Base-by-base conservation (phyloP, 2,797 vertebrate species). In the Mallotus villosus region DNA sequence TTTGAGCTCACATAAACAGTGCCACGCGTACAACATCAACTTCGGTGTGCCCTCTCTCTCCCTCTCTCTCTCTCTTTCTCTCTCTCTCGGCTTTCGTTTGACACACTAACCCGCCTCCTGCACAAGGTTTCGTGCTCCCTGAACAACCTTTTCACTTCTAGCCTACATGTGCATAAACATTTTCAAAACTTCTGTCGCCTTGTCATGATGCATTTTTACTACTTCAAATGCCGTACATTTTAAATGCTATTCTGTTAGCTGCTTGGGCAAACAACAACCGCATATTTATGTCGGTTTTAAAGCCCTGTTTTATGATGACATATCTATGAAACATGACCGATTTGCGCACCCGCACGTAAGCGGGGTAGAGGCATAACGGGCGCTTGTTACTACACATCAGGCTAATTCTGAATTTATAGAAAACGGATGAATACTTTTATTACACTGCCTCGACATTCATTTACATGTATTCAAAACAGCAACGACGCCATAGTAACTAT, bases 11-110 rank as follows among this genome's bases (percentile, higher is more conserved):
- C 90, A 93, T 94, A 95, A 95, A 96, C 95, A 94, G 88, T 94
- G 94, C 94, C 94, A 97, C 95, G 95, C 95, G 95, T 96, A 96
- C 95, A 95, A 88, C 94, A 92, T 94, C 93, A 93, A 90, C 83
- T 86, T 85, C 62, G 82, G 82, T 74, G 84, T 65, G 66, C 65
- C 58, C 63, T 37, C 34, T 37, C 34, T 37, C 6, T 9, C 34
- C 9, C 34, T 37, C 34, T 37, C 34, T 37, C 34, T 37, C 34
- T 8, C 34, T 2, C 34, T 37, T 7, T 37, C 34, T 37, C 34
- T 37, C 34, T 74, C 72, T 74, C 59, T 19, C 51, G 27, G 37
- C 14, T 27, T 66, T 22, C 46, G 16, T 66, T 41, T 66, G 46
- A 66, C 64, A 66, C 64, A 66, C 21, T 27, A 27, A 51, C 64